Conservation (phyloP, 2,113 vertebrate species). For the Daboia siamensis region DNA sequence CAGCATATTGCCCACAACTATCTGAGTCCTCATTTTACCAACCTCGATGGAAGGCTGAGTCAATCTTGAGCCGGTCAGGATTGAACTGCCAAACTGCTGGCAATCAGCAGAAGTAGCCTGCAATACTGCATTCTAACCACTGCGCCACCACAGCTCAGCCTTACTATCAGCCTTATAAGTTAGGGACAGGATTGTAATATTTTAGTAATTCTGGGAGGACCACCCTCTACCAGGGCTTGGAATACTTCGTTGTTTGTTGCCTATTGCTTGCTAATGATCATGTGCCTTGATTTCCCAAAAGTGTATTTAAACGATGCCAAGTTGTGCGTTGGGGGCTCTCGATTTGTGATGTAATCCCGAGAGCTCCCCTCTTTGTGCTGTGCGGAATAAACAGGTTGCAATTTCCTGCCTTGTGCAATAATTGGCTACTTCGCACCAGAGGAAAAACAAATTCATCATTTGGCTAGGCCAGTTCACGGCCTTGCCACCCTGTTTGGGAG, state of each 20-base stretch:
- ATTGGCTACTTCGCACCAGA: neutral
- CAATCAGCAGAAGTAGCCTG: too few relatives aligned
- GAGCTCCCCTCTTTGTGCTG: neutral
- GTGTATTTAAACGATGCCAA: neutral
- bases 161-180: too few relatives aligned
- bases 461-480: neutral
- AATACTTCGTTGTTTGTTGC: neutral
- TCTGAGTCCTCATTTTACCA: too few relatives aligned
- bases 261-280: neutral
- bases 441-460: neutral
- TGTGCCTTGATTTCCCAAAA: neutral
- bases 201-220: neutral
- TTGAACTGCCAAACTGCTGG: too few relatives aligned
- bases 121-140: too few relatives aligned
- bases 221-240: neutral
- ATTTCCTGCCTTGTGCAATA: neutral
- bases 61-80: too few relatives aligned
- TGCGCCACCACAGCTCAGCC: too few relatives aligned
- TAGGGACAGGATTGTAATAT: neutral
- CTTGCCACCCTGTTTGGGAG: neutral
- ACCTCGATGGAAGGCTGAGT: too few relatives aligned
- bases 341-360: neutral
- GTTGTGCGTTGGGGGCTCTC: neutral
- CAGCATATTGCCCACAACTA: too few relatives aligned
- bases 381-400: neutral